These are phyloP conservation scores for Aplysina aerophoba DNA, from an alignment of 37 sponge, comb jelly and placozoan species.

Conservation along the genomic window DNA sequence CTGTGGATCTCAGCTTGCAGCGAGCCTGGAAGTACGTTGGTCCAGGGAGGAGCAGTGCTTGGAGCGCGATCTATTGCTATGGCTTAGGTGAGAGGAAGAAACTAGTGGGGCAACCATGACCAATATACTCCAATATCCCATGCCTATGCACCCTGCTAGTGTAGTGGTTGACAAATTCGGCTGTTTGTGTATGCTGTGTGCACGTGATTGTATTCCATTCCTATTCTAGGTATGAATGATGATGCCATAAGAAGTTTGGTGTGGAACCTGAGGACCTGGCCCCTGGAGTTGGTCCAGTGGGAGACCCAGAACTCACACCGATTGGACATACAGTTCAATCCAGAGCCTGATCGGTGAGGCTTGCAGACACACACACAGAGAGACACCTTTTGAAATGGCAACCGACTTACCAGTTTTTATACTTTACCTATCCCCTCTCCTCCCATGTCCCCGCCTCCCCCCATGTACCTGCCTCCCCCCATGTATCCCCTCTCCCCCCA, in stretches of 20 bases:
- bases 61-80: conserved; percentile 71
- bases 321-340: conserved; percentile 70
- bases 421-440: no score
- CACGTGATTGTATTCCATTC: no score
- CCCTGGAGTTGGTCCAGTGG: conserved; percentile 80
- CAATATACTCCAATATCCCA: no score
- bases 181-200: no score
- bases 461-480: background rate
- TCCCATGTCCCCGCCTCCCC: background rate
- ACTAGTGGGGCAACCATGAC: no score
- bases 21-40: conserved; percentile 56
- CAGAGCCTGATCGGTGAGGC: conserved; percentile 74
- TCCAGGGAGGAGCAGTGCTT: conserved; percentile 62
- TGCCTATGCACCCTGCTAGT: no score
- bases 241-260: conserved; percentile 58
- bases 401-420: no score
- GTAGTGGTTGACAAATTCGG: no score
- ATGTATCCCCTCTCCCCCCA: no score
- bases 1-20: conserved; percentile 50
- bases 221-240: background rate
- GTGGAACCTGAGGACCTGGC: conserved; percentile 85
- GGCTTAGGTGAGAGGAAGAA: conserved; percentile 49
- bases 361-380: background rate
- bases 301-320: conserved; percentile 73
- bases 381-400: no score